These are phyloP conservation scores for Premnoplex brunnescens DNA, from an alignment of 2,797 vertebrate genomes.

Conservation along the genomic window DNA sequence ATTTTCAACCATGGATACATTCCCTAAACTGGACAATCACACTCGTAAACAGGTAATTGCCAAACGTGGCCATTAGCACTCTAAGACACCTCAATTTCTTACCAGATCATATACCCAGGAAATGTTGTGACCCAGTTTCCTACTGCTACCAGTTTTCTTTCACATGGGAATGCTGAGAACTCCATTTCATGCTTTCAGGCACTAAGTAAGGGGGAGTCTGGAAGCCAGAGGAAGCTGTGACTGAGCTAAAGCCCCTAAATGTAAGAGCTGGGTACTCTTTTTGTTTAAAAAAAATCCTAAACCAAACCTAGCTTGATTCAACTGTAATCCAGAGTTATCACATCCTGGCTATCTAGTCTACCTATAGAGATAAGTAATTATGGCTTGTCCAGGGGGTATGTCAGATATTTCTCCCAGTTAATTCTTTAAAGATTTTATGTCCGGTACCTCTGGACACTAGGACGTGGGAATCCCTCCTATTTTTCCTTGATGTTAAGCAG, in stretches of 20 bases:
- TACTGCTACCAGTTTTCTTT: not conserved
- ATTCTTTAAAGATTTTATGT: not conserved
- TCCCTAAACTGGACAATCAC: not conserved
- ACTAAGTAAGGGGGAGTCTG: not conserved
- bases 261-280: not conserved
- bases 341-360: not conserved
- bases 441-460: not conserved
- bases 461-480: not conserved
- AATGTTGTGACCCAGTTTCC: not conserved
- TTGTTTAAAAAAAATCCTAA: not conserved
- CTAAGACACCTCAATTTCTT: not conserved
- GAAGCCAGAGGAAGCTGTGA: not conserved
- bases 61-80: not conserved
- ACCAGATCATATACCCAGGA: not conserved
- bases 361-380: not conserved
- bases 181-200: not conserved
- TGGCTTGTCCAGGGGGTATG: not conserved
- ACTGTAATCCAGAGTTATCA: not conserved
- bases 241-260: not conserved
- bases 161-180: not conserved
- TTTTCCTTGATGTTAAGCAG: not conserved
- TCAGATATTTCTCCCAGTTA: not conserved
- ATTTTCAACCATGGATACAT: not conserved
- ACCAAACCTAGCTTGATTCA: not conserved
- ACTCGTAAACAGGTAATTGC: not conserved